A percentile compares a stretch with the other conserved stretches of the same genome.
These are phyloP conservation scores for Lucinisca nassula DNA, from an alignment of 2,888 invertebrate species.

Conservation along the genomic window DNA sequence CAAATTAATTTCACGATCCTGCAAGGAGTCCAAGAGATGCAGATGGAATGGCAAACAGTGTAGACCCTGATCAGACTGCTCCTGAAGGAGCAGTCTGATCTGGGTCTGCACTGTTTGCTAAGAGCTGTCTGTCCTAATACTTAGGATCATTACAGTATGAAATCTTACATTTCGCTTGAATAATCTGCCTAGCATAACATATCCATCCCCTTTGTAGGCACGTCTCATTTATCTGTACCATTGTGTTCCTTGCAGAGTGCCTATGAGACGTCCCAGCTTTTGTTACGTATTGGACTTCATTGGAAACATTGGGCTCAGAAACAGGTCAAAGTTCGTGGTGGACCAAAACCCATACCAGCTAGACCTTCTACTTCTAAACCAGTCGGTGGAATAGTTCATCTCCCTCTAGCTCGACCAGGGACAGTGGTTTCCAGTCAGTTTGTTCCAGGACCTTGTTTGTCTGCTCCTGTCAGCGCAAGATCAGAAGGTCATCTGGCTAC, in stretches of 20 bases:
- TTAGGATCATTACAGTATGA: too few relatives aligned
- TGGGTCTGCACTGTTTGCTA: too few relatives aligned
- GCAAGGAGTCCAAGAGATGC: too few relatives aligned
- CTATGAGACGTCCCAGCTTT: constrained; percentile 75
- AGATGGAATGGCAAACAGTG: too few relatives aligned
- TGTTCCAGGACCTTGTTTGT: neutral
- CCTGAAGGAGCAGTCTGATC: too few relatives aligned
- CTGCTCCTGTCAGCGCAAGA: constrained; percentile 1
- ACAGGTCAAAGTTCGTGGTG: constrained; percentile 8
- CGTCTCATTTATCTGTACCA: too few relatives aligned
- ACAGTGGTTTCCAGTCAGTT: neutral
- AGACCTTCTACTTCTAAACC: neutral
- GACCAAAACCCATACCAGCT: constrained; percentile 17
- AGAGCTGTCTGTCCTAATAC: too few relatives aligned
- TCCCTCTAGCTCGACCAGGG: neutral
- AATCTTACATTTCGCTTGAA: too few relatives aligned
- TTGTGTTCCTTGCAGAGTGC: constrained; percentile 75
- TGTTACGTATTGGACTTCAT: constrained; percentile 80
- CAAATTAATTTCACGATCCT: too few relatives aligned
- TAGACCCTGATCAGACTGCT: too few relatives aligned
- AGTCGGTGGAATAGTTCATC: neutral
- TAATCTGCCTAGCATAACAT: too few relatives aligned
- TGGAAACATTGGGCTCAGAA: constrained; percentile 78
- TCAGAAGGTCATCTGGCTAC: neutral
- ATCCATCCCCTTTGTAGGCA: too few relatives aligned